Conservation (phyloP, 2,797 vertebrate genomes). For the Staurois parvus region DNA sequence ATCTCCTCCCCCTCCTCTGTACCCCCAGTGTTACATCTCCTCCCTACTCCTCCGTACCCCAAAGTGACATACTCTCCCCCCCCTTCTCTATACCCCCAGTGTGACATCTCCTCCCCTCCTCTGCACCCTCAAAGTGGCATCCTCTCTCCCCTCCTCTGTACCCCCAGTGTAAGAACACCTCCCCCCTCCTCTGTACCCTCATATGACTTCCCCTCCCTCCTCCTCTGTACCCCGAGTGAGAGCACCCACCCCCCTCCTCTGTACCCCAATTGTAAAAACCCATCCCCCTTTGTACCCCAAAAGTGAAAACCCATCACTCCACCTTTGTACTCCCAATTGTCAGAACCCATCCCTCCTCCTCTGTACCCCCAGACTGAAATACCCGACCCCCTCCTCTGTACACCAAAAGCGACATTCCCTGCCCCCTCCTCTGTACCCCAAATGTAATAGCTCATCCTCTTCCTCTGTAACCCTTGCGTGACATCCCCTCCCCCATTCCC, state of each 20-base stretch:
- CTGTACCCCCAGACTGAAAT: no score
- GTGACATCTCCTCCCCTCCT: background rate
- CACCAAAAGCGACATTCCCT: no score
- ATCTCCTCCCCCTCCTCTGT: no score
- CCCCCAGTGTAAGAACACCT: no score
- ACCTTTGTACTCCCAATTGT: background rate
- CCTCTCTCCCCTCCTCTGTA: background rate
- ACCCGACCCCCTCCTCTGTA: no score
- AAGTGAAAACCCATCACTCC: background rate
- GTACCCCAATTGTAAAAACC: background rate
- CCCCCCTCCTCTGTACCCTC: background rate
- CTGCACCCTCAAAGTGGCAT: background rate
- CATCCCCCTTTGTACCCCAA: background rate
- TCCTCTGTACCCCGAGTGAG: background rate
- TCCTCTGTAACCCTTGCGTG: no score
- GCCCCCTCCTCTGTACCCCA: no score
- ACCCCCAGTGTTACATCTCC: no score
- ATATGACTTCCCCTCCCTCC: background rate
- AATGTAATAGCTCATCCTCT: no score
- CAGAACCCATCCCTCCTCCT: no score
- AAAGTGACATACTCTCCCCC: background rate
- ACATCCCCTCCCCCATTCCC: no score
- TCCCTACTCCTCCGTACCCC: no score
- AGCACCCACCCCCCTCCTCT: background rate
- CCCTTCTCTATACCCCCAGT: background rate